Evolutionary conservation across 1,140 invertebrate genomes (phyloP).

Genomic region (Melipona quadrifasciata): DNA sequence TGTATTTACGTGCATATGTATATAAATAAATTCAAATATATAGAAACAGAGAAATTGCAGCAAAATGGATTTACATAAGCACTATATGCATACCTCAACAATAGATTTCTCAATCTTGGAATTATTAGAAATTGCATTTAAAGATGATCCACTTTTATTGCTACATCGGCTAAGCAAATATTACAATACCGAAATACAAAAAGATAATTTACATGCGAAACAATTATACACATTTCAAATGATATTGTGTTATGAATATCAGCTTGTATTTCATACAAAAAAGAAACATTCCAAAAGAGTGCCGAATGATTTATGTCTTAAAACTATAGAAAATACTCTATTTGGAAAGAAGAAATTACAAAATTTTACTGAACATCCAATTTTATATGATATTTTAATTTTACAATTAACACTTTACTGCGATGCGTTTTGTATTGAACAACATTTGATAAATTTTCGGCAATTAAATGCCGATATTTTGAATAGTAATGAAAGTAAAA

Average conservation of each 20-base stretch:
- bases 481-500: slow-evolving; percentile 15
- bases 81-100: slow-evolving; percentile 55
- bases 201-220: slow-evolving; percentile 36
- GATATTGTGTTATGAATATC: slow-evolving; percentile 68
- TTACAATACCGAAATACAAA: slow-evolving; percentile 46
- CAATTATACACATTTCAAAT: slow-evolving; percentile 59
- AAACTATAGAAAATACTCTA: slow-evolving; percentile 48
- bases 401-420: slow-evolving; percentile 64
- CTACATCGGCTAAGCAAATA: slow-evolving; percentile 44
- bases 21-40: background rate
- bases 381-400: slow-evolving; percentile 66
- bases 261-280: slow-evolving; percentile 29
- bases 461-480: slow-evolving; percentile 18
- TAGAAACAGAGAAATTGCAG: background rate
- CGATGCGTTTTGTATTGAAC: slow-evolving; percentile 40
- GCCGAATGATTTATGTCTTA: slow-evolving; percentile 4
- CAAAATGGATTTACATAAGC: slow-evolving; percentile 71
- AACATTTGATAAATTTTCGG: slow-evolving; percentile 59
- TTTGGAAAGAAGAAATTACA: slow-evolving; percentile 5
- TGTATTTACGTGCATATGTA: background rate
- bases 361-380: slow-evolving; percentile 28
- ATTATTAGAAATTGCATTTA: slow-evolving; percentile 16
- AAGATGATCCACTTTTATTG: slow-evolving; percentile 30
- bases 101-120: slow-evolving; percentile 59
- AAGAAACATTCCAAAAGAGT: background rate